A percentile compares a stretch with the other conserved stretches of the same genome.
These are phyloP conservation scores for Agonum fuliginosum DNA, from an alignment of 2,888 invertebrate genomes.

Conservation along the genomic window DNA sequence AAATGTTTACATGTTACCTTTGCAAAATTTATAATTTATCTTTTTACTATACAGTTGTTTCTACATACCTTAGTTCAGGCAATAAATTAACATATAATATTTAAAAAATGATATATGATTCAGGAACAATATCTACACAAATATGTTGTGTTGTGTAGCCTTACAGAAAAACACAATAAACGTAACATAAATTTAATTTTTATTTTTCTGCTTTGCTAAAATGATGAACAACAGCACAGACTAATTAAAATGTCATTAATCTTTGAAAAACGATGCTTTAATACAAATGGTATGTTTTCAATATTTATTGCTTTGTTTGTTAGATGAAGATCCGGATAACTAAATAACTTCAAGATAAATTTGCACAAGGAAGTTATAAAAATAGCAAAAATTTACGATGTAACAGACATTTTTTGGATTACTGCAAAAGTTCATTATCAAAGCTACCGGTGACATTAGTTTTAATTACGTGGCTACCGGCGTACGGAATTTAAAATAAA, in stretches of 20 bases:
- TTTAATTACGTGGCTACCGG: constrained; percentile 22
- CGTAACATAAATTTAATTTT: too few relatives aligned
- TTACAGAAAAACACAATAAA: too few relatives aligned
- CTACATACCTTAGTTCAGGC: too few relatives aligned
- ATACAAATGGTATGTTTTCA: background rate
- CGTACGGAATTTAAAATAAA: background rate
- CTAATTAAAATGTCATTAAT: constrained; percentile 2
- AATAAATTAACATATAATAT: too few relatives aligned
- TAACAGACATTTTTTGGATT: background rate
- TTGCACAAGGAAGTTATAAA: constrained; percentile 22
- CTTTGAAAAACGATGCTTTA: background rate
- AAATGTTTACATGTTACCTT: too few relatives aligned
- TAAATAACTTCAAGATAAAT: background rate
- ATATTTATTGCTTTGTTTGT: constrained; percentile 31
- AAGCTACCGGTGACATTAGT: background rate
- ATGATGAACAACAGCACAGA: background rate
- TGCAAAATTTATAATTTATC: too few relatives aligned
- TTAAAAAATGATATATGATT: too few relatives aligned
- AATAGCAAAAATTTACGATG: constrained; percentile 22
- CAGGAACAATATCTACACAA: too few relatives aligned
- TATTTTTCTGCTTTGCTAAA: too few relatives aligned
- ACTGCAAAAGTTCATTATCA: constrained; percentile 17
- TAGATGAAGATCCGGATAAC: constrained; percentile 7
- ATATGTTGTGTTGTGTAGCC: too few relatives aligned
- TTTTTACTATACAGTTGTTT: too few relatives aligned